Base-by-base conservation (phyloP, 2,113 vertebrate genomes). In the Chloebia gouldiae region DNA sequence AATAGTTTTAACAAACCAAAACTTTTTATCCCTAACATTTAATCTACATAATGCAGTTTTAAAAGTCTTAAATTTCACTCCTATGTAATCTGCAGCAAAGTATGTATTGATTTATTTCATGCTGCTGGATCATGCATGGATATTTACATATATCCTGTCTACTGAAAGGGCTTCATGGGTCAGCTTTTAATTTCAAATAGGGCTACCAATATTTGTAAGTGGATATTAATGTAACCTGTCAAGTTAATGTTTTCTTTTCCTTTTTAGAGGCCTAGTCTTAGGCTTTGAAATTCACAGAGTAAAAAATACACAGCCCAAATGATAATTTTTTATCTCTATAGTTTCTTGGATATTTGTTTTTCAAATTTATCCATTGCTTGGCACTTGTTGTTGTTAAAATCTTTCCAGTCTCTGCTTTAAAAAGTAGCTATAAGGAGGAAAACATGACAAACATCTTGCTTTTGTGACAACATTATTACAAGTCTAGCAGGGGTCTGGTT, bases 391-490 rank as follows among this genome's bases (percentile, higher is more conserved):
- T 54, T 90, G n/a, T 65, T 86, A 85, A 85, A 96, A 75, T 86
- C 82, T 85, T 71, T 73, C 45, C 60, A 66, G n/a, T 31, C 23
- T 72, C 60, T 79, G 30, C 79, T 86, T 88, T 86, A 83, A 92
- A 93, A 78, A 61, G 73, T 28, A 84, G 60, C 50, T 49, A 14
- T 23, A 56, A 84, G 71, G 56, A 91, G 16, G 23, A 92, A 85
- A 81, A 40, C 0, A 11, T 63, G 81, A 86, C 27, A 87, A 92
- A 87, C 40, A 66, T 44, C 39, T 88, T 92, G 54, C 66, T 56
- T 95, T 94, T 96, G 40, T 92, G 42, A 65, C 63, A 64, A 80
- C n/a, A 54, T 66, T 82, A 83, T 91, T 88, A 80, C 44, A 94
- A 81, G 33, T 88, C 73, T 91, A 86, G 47, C 35, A 57, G 75